phyloP scores from a whole-genome alignment of 2,888 invertebrate genomes.

The Epirrhoe alternata region DNA sequence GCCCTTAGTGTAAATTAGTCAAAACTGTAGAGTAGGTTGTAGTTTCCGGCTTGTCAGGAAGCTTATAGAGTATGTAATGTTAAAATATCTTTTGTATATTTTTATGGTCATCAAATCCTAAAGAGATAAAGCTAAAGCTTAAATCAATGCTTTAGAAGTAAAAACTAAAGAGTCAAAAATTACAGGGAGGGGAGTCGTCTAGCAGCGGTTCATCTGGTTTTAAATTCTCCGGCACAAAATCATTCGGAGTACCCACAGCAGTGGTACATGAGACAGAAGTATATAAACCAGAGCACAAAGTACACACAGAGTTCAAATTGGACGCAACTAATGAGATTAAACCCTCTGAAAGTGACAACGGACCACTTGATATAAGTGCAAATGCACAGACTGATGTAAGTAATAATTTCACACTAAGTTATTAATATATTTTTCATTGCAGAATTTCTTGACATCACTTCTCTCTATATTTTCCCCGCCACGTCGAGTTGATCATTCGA shows the following conservation, averaged over 20 bases:
- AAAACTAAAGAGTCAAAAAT: conserved; percentile 22
- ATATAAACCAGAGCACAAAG: conserved; percentile 51
- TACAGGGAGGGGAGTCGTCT: conserved; percentile 66
- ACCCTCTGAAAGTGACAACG: conserved; percentile 50
- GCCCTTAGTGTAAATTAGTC: not conserved
- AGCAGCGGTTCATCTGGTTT: conserved; percentile 61
- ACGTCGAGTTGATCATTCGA: conserved; percentile 48
- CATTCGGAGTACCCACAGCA: conserved; percentile 52
- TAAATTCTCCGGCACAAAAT: conserved; percentile 59
- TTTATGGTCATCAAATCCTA: not conserved
- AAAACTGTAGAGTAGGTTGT: not conserved
- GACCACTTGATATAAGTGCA: conserved; percentile 51
- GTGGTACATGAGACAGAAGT: conserved; percentile 54
- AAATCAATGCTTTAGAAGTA: not conserved
- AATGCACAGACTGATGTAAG: conserved; percentile 67
- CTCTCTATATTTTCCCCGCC: conserved; percentile 46
- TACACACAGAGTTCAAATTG: conserved; percentile 59
- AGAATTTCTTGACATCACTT: conserved; percentile 55
- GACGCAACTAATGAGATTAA: conserved; percentile 64
- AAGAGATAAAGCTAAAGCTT: conserved; percentile 6
- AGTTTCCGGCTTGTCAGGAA: not conserved
- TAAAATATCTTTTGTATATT: not conserved
- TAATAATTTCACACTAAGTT: conserved; percentile 47
- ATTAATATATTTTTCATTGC: conserved; percentile 46
- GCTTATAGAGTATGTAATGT: not conserved